Evolutionary conservation across 2,888 invertebrate genomes (phyloP).

Genomic region (Gastracanthus pulcherrimus): DNA sequence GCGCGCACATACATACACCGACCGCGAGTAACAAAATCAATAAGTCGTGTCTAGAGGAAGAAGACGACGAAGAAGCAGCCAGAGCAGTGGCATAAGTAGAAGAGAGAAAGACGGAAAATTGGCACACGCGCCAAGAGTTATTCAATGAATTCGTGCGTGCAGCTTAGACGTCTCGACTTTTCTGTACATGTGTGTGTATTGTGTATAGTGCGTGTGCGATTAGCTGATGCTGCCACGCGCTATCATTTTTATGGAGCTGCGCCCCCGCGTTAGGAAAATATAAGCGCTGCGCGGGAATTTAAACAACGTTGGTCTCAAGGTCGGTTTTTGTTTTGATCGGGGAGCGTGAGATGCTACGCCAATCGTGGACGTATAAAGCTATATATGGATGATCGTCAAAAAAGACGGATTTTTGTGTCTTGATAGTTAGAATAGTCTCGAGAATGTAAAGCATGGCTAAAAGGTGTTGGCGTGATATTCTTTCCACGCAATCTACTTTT

Average conservation of each 20-base stretch:
- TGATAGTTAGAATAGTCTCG: too few species aligned
- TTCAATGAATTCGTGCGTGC: not conserved
- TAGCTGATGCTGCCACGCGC: too few species aligned
- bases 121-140: slow-evolving; percentile 5
- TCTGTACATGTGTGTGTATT: too few species aligned
- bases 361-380: too few species aligned
- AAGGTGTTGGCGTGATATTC: too few species aligned
- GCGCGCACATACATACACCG: not conserved
- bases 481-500: too few species aligned
- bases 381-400: too few species aligned
- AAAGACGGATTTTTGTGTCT: too few species aligned
- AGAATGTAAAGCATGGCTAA: too few species aligned
- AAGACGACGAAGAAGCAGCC: slow-evolving; percentile 1
- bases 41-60: not conserved
- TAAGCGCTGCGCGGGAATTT: not conserved
- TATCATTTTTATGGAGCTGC: not conserved
- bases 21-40: not conserved
- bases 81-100: too few species aligned
- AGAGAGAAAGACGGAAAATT: slow-evolving; percentile 27
- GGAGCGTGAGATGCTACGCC: not conserved
- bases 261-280: not conserved
- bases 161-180: too few species aligned
- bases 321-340: slow-evolving; percentile 24
- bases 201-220: too few species aligned
- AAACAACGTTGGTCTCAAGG: not conserved